Evolutionary conservation across 2,113 vertebrate species (phyloP).

Genomic region (Chrysemys picta): DNA sequence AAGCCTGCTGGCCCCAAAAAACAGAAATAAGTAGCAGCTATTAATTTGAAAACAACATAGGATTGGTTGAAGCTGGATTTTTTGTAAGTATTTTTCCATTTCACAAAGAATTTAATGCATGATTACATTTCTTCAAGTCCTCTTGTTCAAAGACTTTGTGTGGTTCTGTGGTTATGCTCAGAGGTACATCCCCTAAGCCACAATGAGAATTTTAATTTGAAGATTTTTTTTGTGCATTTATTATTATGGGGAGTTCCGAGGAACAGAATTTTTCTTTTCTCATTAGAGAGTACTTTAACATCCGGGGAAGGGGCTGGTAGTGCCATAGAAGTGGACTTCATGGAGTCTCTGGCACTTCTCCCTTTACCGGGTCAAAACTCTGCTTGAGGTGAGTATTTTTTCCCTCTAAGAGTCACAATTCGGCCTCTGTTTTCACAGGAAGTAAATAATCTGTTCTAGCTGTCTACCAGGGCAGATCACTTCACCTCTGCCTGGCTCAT

Average conservation of each 20-base stretch:
- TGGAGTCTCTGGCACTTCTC: background rate
- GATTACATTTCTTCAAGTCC: background rate
- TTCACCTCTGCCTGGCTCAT: background rate
- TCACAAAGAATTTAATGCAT: background rate
- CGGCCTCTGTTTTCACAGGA: rapidly evolving
- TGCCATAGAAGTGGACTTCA: background rate
- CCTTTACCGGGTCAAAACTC: background rate
- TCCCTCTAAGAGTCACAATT: background rate
- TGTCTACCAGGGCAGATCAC: background rate
- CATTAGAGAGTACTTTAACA: background rate
- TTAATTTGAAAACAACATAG: background rate
- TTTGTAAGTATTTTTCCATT: background rate
- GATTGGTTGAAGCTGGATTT: background rate
- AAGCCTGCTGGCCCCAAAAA: background rate
- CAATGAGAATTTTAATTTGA: background rate
- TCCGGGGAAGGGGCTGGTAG: too few species aligned
- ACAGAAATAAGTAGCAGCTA: background rate
- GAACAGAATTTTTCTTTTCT: background rate
- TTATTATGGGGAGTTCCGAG: background rate
- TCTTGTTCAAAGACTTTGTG: background rate
- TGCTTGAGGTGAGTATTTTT: background rate
- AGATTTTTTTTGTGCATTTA: background rate
- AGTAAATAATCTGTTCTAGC: background rate
- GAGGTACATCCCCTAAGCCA: background rate
- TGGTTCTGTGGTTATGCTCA: background rate